Evolutionary conservation across 2,888 invertebrate species (phyloP).

Genomic region (Marronus borbonicus): DNA sequence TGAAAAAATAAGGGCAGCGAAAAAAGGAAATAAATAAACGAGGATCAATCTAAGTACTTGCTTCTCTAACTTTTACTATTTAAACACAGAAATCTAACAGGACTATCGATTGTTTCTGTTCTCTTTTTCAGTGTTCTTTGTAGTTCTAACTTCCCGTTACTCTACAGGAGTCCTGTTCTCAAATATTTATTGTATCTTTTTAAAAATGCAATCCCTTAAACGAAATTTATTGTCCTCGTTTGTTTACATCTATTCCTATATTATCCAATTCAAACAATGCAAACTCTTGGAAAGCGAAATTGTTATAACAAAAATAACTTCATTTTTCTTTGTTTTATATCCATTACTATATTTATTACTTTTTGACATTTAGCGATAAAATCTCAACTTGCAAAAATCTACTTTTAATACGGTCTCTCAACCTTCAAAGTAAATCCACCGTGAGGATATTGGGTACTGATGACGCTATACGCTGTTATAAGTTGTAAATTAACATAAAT

Average conservation of each 20-base stretch:
- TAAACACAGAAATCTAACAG: no score
- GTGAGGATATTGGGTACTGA: not conserved
- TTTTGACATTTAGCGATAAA: constrained; percentile 6
- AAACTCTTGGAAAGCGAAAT: not conserved
- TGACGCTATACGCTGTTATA: not conserved
- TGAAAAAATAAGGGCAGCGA: not conserved
- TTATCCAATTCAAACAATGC: not conserved
- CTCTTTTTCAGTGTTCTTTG: not conserved
- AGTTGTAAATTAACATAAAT: constrained; percentile 30
- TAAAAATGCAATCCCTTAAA: constrained; percentile 19
- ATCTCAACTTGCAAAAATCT: constrained; percentile 14
- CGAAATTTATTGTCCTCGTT: constrained; percentile 15
- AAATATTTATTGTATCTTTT: constrained; percentile 18
- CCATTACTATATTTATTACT: no score
- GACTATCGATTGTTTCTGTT: constrained; percentile 5
- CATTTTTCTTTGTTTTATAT: not conserved
- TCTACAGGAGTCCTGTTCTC: not conserved
- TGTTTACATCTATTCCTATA: not conserved
- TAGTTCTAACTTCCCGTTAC: not conserved
- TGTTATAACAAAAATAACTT: no score
- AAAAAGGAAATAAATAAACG: not conserved
- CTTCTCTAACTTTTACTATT: no score
- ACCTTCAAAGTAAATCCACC: constrained; percentile 4
- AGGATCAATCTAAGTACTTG: not conserved
- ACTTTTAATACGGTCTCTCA: not conserved